These are phyloP conservation scores for Scytalopus superciliaris DNA, from an alignment of 2,113 vertebrate species.

Conservation along the genomic window DNA sequence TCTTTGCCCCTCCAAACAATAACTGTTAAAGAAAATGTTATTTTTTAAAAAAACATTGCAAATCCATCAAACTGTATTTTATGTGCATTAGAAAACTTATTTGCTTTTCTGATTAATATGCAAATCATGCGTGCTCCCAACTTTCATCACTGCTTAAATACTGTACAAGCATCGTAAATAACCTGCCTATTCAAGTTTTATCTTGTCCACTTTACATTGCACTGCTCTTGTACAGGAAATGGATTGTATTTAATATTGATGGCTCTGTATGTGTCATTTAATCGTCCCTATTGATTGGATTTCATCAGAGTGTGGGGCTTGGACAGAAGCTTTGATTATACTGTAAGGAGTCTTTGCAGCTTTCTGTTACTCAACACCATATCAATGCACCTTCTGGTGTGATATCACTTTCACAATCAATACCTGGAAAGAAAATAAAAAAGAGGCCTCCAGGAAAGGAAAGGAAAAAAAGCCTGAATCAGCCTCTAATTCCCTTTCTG, in stretches of 20 bases:
- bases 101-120: constrained; percentile 2
- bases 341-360: constrained; percentile 83
- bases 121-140: background rate
- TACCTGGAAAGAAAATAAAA: constrained; percentile 80
- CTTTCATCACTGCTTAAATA: constrained; percentile 57
- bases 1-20: background rate
- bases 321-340: constrained; percentile 89
- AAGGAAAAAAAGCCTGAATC: background rate
- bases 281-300: constrained; percentile 91
- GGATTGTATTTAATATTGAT: constrained; percentile 91
- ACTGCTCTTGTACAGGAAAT: constrained; percentile 78
- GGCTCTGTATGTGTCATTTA: constrained; percentile 90
- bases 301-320: constrained; percentile 80
- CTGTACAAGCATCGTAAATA: constrained; percentile 51
- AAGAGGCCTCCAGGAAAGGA: constrained; percentile 78
- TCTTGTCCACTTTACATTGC: constrained; percentile 64
- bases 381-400: constrained; percentile 88
- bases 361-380: constrained; percentile 76
- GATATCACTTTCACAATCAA: constrained; percentile 90
- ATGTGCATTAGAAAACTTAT: background rate
- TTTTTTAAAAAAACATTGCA: no score
- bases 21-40: background rate
- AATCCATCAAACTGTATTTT: background rate
- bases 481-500: constrained; percentile 58
- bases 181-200: constrained; percentile 68